phyloP scores from a whole-genome alignment of 2,888 invertebrate genomes.

The Meteorus cinctellus region DNA sequence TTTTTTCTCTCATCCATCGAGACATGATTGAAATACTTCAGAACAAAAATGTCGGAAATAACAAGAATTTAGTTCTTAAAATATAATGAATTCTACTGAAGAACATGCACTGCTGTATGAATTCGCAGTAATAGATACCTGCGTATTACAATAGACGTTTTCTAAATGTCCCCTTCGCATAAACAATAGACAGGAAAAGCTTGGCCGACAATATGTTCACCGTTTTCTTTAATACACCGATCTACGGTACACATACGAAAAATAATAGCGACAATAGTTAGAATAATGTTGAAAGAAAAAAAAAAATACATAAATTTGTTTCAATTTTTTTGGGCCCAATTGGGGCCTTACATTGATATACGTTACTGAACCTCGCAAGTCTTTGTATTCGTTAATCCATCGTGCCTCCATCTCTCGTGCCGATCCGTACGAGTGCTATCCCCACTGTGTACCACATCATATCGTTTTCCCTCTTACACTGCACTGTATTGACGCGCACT shows the following conservation, averaged over 20 bases:
- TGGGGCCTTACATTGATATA: background rate
- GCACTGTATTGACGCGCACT: conserved; percentile 14
- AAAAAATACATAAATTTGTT: background rate
- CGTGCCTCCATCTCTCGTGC: conserved; percentile 37
- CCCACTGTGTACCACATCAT: background rate
- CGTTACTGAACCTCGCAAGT: conserved; percentile 6
- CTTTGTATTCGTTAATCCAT: conserved; percentile 45
- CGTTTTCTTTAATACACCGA: no score
- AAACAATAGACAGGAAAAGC: no score
- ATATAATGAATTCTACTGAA: no score
- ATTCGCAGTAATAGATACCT: no score
- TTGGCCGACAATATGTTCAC: no score
- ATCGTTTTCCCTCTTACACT: conserved; percentile 20
- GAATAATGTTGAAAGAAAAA: background rate
- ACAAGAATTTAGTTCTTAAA: no score
- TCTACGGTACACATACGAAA: background rate
- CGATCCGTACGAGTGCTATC: conserved; percentile 30
- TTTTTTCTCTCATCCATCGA: no score
- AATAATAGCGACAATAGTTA: background rate
- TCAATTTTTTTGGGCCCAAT: background rate
- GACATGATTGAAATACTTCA: no score
- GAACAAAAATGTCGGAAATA: no score
- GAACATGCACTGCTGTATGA: no score
- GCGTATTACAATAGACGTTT: no score
- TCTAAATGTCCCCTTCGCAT: no score